These are phyloP conservation scores for Mythimna lalbum DNA, from an alignment of 2,888 invertebrate genomes.

Conservation along the genomic window DNA sequence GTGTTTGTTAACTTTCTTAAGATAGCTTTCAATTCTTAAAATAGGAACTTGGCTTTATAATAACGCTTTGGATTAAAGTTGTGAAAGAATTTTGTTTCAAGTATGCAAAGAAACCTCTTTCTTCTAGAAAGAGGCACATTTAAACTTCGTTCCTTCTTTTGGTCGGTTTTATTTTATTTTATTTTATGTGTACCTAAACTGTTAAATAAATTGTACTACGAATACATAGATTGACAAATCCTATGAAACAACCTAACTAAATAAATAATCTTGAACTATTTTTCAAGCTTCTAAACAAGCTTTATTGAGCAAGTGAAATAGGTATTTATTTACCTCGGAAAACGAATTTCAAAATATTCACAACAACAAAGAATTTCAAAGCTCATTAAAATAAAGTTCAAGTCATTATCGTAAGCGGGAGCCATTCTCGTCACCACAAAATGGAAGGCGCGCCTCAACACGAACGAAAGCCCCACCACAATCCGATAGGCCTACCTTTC, in stretches of 20 bases:
- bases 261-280: not conserved
- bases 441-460: conserved; percentile 27
- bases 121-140: too few species aligned
- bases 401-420: conserved; percentile 24
- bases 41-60: not conserved
- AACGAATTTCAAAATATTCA: conserved; percentile 1
- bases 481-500: conserved; percentile 37
- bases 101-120: too few species aligned
- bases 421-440: conserved; percentile 18
- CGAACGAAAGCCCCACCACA: conserved; percentile 32
- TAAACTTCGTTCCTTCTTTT: too few species aligned
- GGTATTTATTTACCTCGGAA: not conserved
- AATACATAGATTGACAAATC: not conserved
- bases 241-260: not conserved
- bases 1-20: conserved; percentile 9
- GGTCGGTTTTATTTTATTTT: too few species aligned
- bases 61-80: not conserved
- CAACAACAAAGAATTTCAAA: conserved; percentile 11
- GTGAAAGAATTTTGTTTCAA: not conserved
- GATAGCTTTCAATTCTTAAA: conserved; percentile 14
- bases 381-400: conserved; percentile 35
- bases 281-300: too few species aligned
- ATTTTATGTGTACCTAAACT: too few species aligned
- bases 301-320: too few species aligned
- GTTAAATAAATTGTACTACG: too few species aligned